phyloP scores from a whole-genome alignment of 2,797 vertebrate genomes.

The Champsocephalus esox region DNA sequence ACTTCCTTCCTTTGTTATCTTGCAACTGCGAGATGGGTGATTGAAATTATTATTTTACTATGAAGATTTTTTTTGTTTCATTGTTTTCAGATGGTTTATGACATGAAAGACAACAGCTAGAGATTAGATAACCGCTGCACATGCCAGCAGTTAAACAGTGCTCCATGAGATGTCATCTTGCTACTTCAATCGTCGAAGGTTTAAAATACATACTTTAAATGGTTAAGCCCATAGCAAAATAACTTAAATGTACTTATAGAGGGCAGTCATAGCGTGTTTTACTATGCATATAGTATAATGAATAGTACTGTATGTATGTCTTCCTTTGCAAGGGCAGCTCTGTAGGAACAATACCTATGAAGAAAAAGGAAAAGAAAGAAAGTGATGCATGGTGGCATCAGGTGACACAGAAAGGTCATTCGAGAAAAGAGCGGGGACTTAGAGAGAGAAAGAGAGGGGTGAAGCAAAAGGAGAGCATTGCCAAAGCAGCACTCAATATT shows the following conservation, averaged over 20 bases:
- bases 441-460: constrained; percentile 29
- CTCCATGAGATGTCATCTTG: not conserved
- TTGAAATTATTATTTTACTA: not conserved
- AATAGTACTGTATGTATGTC: constrained; percentile 27
- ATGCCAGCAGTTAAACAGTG: not conserved
- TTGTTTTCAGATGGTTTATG: not conserved
- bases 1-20: constrained; percentile 23
- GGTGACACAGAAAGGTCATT: constrained; percentile 77
- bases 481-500: constrained; percentile 71
- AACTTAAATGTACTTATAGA: not conserved
- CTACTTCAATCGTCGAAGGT: not conserved
- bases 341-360: constrained; percentile 16
- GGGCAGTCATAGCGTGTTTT: constrained; percentile 17
- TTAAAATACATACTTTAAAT: constrained; percentile 26
- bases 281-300: constrained; percentile 24
- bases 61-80: not conserved
- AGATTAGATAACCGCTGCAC: not conserved
- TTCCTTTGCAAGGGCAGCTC: constrained; percentile 38
- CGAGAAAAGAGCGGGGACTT: constrained; percentile 46
- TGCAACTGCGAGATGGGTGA: not conserved
- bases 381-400: constrained; percentile 49
- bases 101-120: not conserved
- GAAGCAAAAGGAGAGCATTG: constrained; percentile 15
- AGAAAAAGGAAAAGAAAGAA: constrained; percentile 28
- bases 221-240: not conserved